These are phyloP conservation scores for Stigmatopora nigra DNA, from an alignment of 2,113 vertebrate genomes.

Conservation along the genomic window DNA sequence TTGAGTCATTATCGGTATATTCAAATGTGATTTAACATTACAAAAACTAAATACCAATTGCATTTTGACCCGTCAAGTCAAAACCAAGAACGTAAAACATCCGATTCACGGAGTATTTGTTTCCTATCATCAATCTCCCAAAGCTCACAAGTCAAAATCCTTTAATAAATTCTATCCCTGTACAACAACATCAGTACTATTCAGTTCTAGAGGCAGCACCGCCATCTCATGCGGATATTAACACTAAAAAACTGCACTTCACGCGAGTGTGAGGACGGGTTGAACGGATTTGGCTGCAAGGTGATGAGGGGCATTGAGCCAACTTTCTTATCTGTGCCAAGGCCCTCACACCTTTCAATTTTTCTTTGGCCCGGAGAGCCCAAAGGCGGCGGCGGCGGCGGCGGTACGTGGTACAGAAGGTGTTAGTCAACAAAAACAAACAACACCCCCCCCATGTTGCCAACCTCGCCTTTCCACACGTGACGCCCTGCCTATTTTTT, in stretches of 20 bases:
- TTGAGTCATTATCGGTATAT: too few relatives aligned
- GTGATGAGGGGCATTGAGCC: slow-evolving; percentile 20
- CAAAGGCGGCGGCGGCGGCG: slow-evolving; percentile 37
- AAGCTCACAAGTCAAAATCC: not conserved
- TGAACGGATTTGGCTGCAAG: slow-evolving; percentile 3
- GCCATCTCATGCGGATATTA: slow-evolving; percentile 8
- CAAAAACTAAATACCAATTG: not conserved
- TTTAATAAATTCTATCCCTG: not conserved
- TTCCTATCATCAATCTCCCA: not conserved
- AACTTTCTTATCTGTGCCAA: slow-evolving; percentile 35
- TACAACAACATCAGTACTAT: not conserved
- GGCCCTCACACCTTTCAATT: slow-evolving; percentile 30
- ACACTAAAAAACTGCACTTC: not conserved
- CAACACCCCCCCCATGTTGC: slow-evolving; percentile 24
- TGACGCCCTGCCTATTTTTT: slow-evolving; percentile 39
- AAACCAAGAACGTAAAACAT: not conserved
- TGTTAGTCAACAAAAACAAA: slow-evolving; percentile 55
- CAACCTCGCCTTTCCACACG: slow-evolving; percentile 5
- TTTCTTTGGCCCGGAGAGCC: slow-evolving; percentile 37
- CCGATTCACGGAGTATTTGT: not conserved
- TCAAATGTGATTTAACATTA: too few relatives aligned
- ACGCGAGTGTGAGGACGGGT: not conserved
- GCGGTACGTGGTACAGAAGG: slow-evolving; percentile 39
- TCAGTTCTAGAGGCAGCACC: not conserved
- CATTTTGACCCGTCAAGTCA: not conserved